phyloP scores from a whole-genome alignment of 1,140 invertebrate genomes.

The Ceratosolen solmsi region DNA sequence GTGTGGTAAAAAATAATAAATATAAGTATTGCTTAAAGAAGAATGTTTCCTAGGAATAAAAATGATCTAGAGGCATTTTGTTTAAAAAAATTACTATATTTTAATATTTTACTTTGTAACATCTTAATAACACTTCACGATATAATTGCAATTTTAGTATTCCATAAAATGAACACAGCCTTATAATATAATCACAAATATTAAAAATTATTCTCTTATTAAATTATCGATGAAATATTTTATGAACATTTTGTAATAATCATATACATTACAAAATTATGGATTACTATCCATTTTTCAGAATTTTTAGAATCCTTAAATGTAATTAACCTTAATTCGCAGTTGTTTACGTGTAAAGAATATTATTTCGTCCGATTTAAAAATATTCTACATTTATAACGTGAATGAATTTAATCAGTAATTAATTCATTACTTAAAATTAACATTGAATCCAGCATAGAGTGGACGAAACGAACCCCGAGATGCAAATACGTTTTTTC shows the following conservation, averaged over 20 bases:
- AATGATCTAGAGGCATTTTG: slow-evolving; percentile 44
- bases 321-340: slow-evolving; percentile 34
- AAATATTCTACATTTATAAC: slow-evolving; percentile 27
- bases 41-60: slow-evolving; percentile 47
- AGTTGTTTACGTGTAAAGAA: slow-evolving; percentile 11
- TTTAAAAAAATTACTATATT: slow-evolving; percentile 52
- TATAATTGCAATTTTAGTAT: slow-evolving; percentile 50
- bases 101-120: slow-evolving; percentile 49
- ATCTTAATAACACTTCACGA: slow-evolving; percentile 46
- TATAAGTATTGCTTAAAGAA: background rate
- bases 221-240: slow-evolving; percentile 40
- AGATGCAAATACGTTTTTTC: background rate
- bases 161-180: slow-evolving; percentile 50
- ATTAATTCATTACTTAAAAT: slow-evolving; percentile 34
- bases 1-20: slow-evolving; percentile 33
- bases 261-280: slow-evolving; percentile 27
- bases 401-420: slow-evolving; percentile 14
- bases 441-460: slow-evolving; percentile 32
- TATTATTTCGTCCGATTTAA: slow-evolving; percentile 14
- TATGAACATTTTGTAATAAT: slow-evolving; percentile 46
- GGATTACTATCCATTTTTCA: slow-evolving; percentile 20
- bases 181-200: slow-evolving; percentile 51
- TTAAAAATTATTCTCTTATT: slow-evolving; percentile 42
- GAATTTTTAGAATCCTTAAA: slow-evolving; percentile 33
- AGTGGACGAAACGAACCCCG: slow-evolving; percentile 27